Conservation (phyloP, 2,113 vertebrate genomes). For the Haemorhous mexicanus region DNA sequence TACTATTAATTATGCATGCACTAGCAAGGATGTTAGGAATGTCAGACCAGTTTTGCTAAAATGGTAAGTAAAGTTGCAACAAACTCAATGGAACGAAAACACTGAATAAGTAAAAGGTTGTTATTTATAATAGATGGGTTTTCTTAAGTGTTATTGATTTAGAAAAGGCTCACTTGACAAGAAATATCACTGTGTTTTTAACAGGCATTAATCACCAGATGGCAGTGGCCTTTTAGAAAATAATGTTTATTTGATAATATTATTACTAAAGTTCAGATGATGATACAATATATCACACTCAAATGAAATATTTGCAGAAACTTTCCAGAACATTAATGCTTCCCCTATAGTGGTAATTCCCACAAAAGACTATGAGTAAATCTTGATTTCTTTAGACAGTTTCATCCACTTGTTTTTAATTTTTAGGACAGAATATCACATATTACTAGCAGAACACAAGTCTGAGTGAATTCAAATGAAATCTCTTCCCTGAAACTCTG, state of each 20-base stretch:
- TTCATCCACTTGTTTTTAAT: background rate
- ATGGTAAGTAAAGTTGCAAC: conserved; percentile 23
- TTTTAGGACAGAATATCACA: background rate
- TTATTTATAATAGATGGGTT: conserved; percentile 34
- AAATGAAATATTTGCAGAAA: background rate
- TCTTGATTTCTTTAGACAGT: background rate
- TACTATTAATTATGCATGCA: conserved; percentile 26
- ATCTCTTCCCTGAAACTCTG: background rate
- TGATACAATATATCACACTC: background rate
- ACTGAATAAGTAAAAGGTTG: conserved; percentile 25
- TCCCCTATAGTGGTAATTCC: background rate
- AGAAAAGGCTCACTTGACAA: background rate
- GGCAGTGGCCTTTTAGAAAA: conserved; percentile 13
- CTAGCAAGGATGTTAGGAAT: background rate
- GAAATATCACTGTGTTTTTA: conserved; percentile 9
- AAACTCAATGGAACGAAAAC: conserved; percentile 23
- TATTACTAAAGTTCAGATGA: background rate
- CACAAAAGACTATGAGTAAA: background rate
- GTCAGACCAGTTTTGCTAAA: conserved; percentile 5
- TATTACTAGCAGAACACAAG: background rate
- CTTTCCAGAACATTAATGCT: background rate
- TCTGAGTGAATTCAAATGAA: background rate
- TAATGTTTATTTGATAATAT: background rate
- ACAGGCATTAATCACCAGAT: background rate
- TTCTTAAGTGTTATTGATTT: conserved; percentile 36